Percentiles rank a stretch among this genome's conserved stretches.
phyloP scores from a whole-genome alignment of 2,797 vertebrate species.

The Gadopsis marmoratus region DNA sequence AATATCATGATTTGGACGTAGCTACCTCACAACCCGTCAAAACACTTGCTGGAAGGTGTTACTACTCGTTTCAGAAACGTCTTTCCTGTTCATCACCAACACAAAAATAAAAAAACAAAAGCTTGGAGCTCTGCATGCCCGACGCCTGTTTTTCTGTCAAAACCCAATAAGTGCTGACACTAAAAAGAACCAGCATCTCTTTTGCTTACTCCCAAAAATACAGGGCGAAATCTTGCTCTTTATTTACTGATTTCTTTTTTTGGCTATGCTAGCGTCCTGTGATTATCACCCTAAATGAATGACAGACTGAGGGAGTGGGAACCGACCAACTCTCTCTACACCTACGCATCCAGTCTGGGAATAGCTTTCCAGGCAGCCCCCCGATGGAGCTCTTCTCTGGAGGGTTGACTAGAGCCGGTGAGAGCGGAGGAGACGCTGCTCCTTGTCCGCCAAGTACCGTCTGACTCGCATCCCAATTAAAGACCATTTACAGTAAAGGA shows the following conservation, averaged over 20 bases:
- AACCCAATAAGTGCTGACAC: conserved; percentile 49
- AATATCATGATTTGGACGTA: not conserved
- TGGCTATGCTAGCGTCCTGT: conserved; percentile 30
- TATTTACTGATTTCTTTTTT: not conserved
- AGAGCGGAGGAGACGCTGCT: conserved; percentile 53
- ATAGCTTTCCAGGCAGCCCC: conserved; percentile 64
- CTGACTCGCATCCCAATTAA: conserved; percentile 67
- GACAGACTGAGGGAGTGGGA: conserved; percentile 64
- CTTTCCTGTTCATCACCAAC: conserved; percentile 30
- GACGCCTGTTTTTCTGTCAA: conserved; percentile 46
- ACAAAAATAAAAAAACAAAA: conserved; percentile 43
- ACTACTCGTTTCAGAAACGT: conserved; percentile 27
- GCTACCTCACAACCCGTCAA: not conserved
- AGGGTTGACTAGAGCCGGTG: conserved; percentile 62
- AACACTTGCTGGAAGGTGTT: conserved; percentile 28
- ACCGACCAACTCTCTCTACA: conserved; percentile 54
- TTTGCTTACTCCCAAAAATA: conserved; percentile 54
- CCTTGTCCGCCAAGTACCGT: conserved; percentile 50
- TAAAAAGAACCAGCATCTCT: conserved; percentile 41
- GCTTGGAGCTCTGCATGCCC: conserved; percentile 39
- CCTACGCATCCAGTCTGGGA: conserved; percentile 64
- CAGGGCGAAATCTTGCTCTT: conserved; percentile 24
- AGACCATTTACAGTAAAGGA: conserved; percentile 65
- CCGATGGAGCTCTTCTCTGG: conserved; percentile 61
- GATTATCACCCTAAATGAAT: conserved; percentile 66